Conservation (phyloP, 2,797 vertebrate genomes). For the Myotis vivesi region DNA sequence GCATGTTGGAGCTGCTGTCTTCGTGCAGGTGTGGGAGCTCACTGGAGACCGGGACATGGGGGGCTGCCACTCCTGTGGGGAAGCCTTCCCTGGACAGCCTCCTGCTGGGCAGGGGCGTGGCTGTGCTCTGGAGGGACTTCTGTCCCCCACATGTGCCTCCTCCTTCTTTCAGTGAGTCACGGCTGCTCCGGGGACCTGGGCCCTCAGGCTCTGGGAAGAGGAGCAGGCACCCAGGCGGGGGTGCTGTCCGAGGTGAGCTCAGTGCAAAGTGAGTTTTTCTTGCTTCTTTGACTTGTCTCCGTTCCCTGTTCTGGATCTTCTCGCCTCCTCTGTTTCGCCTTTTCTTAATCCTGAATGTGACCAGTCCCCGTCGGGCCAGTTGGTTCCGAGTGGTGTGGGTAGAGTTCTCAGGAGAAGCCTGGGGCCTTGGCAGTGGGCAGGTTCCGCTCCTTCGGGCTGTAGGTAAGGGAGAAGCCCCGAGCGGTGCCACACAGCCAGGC, state of each 20-base stretch:
- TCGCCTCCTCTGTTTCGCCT: not conserved
- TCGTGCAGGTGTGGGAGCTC: not conserved
- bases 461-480: not conserved
- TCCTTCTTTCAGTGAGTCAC: not conserved
- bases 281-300: not conserved
- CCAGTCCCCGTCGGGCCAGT: too few relatives aligned
- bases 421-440: not conserved
- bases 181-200: accelerated
- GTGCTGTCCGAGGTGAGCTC: not conserved
- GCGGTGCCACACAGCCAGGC: not conserved
- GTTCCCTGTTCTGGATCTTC: not conserved
- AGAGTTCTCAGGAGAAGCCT: not conserved
- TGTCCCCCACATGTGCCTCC: accelerated
- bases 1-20: not conserved
- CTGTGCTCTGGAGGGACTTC: not conserved
- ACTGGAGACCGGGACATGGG: not conserved
- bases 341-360: not conserved
- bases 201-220: not conserved
- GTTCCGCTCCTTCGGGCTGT: not conserved
- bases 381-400: not conserved
- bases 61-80: accelerated
- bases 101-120: not conserved
- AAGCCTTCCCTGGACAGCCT: not conserved
- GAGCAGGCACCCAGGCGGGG: not conserved
- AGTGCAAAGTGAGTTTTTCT: not conserved